Evolutionary conservation across 2,797 vertebrate species (phyloP).

Genomic region (Harpagifer antarcticus): DNA sequence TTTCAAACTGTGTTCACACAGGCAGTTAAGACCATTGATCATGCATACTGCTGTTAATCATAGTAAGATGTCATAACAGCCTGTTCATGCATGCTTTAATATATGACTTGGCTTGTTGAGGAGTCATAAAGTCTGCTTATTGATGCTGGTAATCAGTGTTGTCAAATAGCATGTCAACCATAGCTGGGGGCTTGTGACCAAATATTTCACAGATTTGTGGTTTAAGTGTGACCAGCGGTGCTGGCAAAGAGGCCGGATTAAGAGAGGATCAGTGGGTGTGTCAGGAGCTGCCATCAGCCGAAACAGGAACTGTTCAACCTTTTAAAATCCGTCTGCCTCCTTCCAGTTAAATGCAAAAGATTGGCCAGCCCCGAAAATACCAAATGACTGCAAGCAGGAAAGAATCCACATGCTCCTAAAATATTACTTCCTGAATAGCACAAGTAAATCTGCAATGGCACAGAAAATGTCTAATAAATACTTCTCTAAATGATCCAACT

Average conservation of each 20-base stretch:
- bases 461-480: neutral
- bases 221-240: conserved; percentile 17
- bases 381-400: conserved; percentile 22
- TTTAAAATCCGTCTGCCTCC: conserved; percentile 16
- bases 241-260: conserved; percentile 23
- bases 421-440: conserved; percentile 8
- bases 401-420: conserved; percentile 8
- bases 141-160: conserved; percentile 49
- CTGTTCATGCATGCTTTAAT: conserved; percentile 44
- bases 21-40: conserved; percentile 60
- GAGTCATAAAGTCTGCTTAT: conserved; percentile 59
- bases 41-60: conserved; percentile 63
- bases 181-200: conserved; percentile 9
- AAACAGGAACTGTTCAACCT: conserved; percentile 18
- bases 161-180: conserved; percentile 50
- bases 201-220: conserved; percentile 26
- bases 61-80: conserved; percentile 66
- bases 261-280: conserved; percentile 26
- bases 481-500: neutral
- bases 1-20: conserved; percentile 59
- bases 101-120: conserved; percentile 30
- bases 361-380: conserved; percentile 4
- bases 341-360: conserved; percentile 24
- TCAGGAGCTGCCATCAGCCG: conserved; percentile 18
- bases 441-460: neutral